Evolutionary conservation across 2,797 vertebrate genomes (phyloP), one percentile per base, ranked within the genome.

Genomic region (Acrocephalus scirpaceus): DNA sequence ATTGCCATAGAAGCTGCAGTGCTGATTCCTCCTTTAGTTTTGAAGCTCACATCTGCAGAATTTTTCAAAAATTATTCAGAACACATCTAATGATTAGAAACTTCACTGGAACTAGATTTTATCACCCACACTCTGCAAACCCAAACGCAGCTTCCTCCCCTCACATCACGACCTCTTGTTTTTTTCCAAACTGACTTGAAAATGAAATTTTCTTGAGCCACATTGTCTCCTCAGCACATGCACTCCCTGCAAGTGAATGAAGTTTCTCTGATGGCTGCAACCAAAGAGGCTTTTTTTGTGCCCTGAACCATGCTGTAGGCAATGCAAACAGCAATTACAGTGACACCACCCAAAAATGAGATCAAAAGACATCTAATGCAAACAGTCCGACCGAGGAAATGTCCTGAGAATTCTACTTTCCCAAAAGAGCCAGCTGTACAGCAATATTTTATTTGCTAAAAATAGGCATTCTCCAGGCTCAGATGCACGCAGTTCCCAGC

Each of bases 181-280:
- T 91, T 90, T 86, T 91, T 83, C 76, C 89, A 95, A 12, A 40
- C n/a, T 86, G 48, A 88, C 44, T 69, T 69, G 32, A 92, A 96
- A 92, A 86, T 36, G 4, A 75, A 90, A 94, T 71, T 61, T 81
- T 14, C 17, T 81, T 73, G 34, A 75, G 54, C n/a, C 48, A 70
- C 11, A 2, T 45, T 6, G 0, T 32, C 54, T 67, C 56, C 64
- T 61, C 6, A 8, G 44, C 21, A 53, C 32, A 27, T 0, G 0
- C 48, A 50, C 22, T 60, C 40, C 23, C 76, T 94, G 70, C 25
- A 58, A 26, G 69, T n/a, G 27, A 69, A 36, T 3, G 26, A 5
- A 27, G 26, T 56, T 91, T 40, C 19, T 75, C 54, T 71, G 51
- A 32, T 3, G 32, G 42, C 53, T 93, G 29, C 44, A 56, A 42